These are phyloP conservation scores for Nomada goodeniana DNA, from an alignment of 2,888 invertebrate genomes.

Conservation along the genomic window DNA sequence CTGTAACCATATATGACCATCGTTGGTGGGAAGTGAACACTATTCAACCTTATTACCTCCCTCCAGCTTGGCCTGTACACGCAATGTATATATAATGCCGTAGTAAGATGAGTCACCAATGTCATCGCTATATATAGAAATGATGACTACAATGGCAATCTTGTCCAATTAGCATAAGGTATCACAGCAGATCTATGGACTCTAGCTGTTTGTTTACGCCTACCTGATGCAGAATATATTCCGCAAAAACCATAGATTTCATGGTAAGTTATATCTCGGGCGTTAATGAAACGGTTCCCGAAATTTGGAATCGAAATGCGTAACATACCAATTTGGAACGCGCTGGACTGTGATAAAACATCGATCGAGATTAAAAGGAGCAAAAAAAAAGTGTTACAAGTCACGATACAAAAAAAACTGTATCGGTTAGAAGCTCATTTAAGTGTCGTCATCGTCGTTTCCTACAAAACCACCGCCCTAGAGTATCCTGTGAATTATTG, in stretches of 20 bases:
- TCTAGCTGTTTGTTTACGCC: slow-evolving; percentile 9
- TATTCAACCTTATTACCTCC: slow-evolving; percentile 74
- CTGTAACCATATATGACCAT: slow-evolving; percentile 82
- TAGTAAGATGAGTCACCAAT: slow-evolving; percentile 81
- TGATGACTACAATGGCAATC: slow-evolving; percentile 73
- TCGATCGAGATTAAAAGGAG: not conserved
- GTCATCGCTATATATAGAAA: slow-evolving; percentile 82
- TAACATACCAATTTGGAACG: not conserved
- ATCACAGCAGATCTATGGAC: slow-evolving; percentile 38
- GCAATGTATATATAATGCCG: slow-evolving; percentile 62
- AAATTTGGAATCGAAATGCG: not conserved
- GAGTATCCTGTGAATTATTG: too few relatives aligned
- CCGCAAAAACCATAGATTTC: not conserved
- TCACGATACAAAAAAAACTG: not conserved
- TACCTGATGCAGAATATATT: too few relatives aligned
- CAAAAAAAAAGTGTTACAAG: not conserved
- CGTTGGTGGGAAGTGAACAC: slow-evolving; percentile 75
- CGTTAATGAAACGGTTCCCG: not conserved
- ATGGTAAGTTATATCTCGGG: too few relatives aligned
- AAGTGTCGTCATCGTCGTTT: not conserved
- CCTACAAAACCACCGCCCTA: too few relatives aligned
- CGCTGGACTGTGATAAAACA: not conserved
- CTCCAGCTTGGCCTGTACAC: slow-evolving; percentile 59
- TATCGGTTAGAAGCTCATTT: not conserved
- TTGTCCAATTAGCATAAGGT: slow-evolving; percentile 75